These are phyloP conservation scores for Eospalax fontanierii DNA, from an alignment of 2,797 vertebrate genomes.

Conservation along the genomic window DNA sequence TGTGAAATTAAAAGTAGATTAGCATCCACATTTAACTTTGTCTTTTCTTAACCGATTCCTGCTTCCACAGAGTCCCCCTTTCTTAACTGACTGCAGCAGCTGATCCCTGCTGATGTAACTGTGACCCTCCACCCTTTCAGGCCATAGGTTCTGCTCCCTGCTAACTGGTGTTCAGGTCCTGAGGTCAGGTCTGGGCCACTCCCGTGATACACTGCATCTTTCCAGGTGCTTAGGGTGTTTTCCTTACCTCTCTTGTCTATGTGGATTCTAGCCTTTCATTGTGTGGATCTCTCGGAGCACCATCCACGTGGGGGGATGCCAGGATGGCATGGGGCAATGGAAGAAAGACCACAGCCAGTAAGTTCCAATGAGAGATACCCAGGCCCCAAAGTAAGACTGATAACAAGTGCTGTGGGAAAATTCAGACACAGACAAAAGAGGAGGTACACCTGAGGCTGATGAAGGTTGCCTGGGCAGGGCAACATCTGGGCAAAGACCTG, in stretches of 20 bases:
- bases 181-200: background rate
- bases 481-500: background rate
- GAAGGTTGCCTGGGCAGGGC: background rate
- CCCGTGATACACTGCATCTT: background rate
- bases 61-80: background rate
- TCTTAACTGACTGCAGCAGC: background rate
- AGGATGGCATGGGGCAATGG: background rate
- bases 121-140: background rate
- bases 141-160: background rate
- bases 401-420: background rate
- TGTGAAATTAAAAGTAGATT: background rate
- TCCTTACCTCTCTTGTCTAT: too few species aligned
- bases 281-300: background rate
- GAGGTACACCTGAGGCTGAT: fast-evolving
- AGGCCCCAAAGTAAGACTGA: background rate
- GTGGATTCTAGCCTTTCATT: background rate
- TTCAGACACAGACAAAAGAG: background rate
- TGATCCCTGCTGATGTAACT: background rate
- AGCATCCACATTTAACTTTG: background rate
- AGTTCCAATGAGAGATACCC: background rate
- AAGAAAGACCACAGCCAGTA: background rate
- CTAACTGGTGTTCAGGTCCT: background rate
- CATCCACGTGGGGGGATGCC: background rate
- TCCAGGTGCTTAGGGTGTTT: background rate
- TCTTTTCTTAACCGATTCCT: background rate